Percentiles rank a stretch among this genome's conserved stretches.
These are phyloP conservation scores for Notocelia uddmanniana DNA, from an alignment of 2,888 invertebrate genomes.

Conservation along the genomic window DNA sequence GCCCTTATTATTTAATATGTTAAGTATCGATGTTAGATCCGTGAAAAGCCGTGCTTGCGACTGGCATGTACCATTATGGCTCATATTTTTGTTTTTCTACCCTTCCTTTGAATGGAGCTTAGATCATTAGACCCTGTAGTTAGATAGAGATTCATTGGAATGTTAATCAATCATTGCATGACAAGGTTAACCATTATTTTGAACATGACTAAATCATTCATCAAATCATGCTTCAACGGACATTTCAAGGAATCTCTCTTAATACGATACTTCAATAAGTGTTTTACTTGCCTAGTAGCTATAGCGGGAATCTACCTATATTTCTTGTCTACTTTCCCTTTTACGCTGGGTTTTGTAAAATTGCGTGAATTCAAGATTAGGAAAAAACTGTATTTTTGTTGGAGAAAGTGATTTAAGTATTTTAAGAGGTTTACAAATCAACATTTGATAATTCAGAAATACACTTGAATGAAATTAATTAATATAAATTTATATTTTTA, in stretches of 20 bases:
- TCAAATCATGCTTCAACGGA: conserved; percentile 36
- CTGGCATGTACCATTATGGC: conserved; percentile 66
- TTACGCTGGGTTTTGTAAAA: conserved; percentile 75
- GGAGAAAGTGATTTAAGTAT: conserved; percentile 4
- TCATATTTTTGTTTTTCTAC: conserved; percentile 52
- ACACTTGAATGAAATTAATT: background rate
- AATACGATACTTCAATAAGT: conserved; percentile 50
- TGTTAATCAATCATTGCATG: conserved; percentile 52
- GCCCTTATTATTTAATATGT: conserved; percentile 59
- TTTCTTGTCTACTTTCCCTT: conserved; percentile 71
- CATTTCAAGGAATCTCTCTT: conserved; percentile 73
- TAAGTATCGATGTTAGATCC: conserved; percentile 72
- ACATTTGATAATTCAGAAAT: background rate
- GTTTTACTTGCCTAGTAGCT: conserved; percentile 85
- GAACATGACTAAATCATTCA: conserved; percentile 44
- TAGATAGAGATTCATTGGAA: conserved; percentile 82
- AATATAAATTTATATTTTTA: background rate
- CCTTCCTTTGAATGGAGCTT: conserved; percentile 76
- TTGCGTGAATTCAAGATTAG: background rate
- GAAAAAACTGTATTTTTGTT: background rate
- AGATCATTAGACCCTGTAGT: conserved; percentile 77
- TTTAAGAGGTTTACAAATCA: background rate
- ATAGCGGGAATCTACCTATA: conserved; percentile 79
- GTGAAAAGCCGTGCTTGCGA: conserved; percentile 68
- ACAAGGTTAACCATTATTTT: conserved; percentile 34